Base-by-base conservation (phyloP, 2,888 invertebrate species). In the Cephus nigrinus region DNA sequence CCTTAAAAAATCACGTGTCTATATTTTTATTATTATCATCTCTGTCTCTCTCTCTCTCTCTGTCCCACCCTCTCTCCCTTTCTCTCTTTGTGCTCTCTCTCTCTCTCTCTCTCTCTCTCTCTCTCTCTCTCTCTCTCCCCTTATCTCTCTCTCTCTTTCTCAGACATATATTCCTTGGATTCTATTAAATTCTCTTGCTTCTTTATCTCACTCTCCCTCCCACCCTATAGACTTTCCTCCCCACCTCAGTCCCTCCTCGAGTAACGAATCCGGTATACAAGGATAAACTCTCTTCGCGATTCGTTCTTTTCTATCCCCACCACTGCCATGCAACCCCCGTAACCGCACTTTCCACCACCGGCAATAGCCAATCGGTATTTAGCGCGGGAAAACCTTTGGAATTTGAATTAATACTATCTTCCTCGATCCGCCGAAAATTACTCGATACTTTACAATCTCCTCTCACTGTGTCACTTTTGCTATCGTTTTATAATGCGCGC, bases 201-300 rank as follows among this genome's bases (percentile, higher is more conserved):
- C 40, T 40, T 40, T 40, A 40, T 40, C 69, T 69, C 69, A 32
- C 69, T 69, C 71, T 71, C 71, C 71, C 71, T 32, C 32, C 71
- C 71, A 32, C 71, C 71, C 71, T 71, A 30, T 12, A 12, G 71
- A 30, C 71, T 55, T 55, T 9, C 23, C 12, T 23, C 40, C 23
- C 40, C 40, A 55, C 40, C 40, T 15, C 40, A 23, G 40, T 55
- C 15, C 9, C 23, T 55, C 40, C 40, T 55, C 23, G 40, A 23
- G 40, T 23, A 55, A 55, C 23, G 40, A 55, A 23, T 55, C 40
- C 40, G 23, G 40, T 55, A 55, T 55, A 55, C 40, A 55, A 55
- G 40, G 23, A 55, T 55, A 55, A 55, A 55, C 40, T 55, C 40
- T 55, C 40, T 23, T 55, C 40, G 40, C 23, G 40, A 55, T 55